Evolutionary conservation across 1,140 invertebrate genomes (phyloP), one percentile per base, ranked within the genome.

Genomic region (Drosophila pandora): DNA sequence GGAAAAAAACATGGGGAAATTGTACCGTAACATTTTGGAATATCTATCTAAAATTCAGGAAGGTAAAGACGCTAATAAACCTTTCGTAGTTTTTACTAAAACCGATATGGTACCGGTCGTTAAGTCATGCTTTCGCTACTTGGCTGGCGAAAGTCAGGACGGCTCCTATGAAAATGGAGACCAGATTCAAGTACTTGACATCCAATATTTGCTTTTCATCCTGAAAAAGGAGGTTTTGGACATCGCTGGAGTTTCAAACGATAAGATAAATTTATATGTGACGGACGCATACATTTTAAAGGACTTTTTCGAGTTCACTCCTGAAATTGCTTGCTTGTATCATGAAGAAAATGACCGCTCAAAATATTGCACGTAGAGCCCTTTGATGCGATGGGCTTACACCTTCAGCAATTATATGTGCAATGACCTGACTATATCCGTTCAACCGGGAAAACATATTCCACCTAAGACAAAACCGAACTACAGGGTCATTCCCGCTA

Each of bases 351-450:
- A 62, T 9, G 90, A 91, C 56, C 79, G 74, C 5, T 25, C 65
- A 8, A 82, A 79, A 53, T 89, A 90, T 37, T 91, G 90, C 25
- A 70, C 82, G 0, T 76, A 74, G 13, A 90, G 90, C 3, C 57
- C 32, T 49, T 89, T 91, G 0, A 62, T 49, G 0, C 82, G 90
- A 3, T 91, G 90, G 90, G 71, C 65, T 0, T 91, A 67, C 10
- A 64, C 55, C 12, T 90, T 91, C 2, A 75, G 75, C 12, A 89
- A 91, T 45, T 82, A 64, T 12, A 77, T 91, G 71, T 90, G 89
- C 54, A 53, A 50, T 1, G 85, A 91, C 37, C 23, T 91, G 10
- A 85, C 77, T 1, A 88, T 91, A 1, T 30, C 47, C 0, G 48
- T 78, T 0, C 3, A 76, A 32, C 79, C 77, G 0, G 88, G 89